These are phyloP conservation scores for Rhombomys opimus DNA, from an alignment of 2,113 vertebrate genomes.

Conservation along the genomic window DNA sequence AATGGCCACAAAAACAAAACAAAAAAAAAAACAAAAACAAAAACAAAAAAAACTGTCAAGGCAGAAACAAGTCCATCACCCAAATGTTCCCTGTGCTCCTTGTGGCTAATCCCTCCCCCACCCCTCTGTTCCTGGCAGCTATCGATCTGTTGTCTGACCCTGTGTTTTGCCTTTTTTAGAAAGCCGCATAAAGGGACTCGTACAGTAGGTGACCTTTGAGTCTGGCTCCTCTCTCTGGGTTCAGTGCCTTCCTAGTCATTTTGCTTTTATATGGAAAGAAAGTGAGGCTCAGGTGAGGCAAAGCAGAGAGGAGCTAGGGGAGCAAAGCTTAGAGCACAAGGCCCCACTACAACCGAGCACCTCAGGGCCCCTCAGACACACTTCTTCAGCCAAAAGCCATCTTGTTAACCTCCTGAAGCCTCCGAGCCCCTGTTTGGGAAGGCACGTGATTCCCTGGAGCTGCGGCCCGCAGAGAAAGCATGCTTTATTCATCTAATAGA, in stretches of 20 bases:
- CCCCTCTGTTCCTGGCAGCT: background rate
- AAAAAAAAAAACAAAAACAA: background rate
- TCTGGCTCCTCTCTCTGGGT: conserved; percentile 6
- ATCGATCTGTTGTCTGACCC: conserved; percentile 46
- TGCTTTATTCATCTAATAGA: conserved; percentile 2
- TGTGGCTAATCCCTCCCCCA: background rate
- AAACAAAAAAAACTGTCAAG: background rate
- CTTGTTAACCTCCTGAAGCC: background rate
- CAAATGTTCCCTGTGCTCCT: background rate
- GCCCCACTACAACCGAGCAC: background rate
- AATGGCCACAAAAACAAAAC: background rate
- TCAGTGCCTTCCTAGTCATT: background rate
- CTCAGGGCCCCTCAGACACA: background rate
- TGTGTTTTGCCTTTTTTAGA: conserved; percentile 15
- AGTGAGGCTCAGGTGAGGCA: background rate
- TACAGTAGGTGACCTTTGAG: background rate
- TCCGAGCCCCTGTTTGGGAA: background rate
- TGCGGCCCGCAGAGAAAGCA: background rate
- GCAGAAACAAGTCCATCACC: background rate
- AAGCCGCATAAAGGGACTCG: background rate
- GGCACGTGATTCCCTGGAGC: background rate
- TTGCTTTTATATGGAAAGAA: conserved; percentile 38
- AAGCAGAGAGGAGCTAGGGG: background rate
- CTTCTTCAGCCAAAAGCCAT: background rate
- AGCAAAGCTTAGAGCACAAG: background rate